Conservation (phyloP, 2,113 vertebrate genomes). For the Scalopus aquaticus region DNA sequence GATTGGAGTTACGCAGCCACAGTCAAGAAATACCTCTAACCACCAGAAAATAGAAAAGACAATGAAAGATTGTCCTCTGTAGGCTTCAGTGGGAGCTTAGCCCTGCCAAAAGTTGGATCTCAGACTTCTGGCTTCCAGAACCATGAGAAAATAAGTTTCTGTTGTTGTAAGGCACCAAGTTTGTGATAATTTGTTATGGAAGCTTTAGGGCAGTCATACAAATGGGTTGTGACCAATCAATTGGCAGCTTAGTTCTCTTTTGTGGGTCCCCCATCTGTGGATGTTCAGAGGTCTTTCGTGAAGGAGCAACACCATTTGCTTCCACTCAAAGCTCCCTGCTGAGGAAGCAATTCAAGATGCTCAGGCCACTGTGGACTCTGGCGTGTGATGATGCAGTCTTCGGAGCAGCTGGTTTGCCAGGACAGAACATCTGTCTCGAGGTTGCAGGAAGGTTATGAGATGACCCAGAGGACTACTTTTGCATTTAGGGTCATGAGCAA, state of each 20-base stretch:
- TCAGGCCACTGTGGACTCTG: background rate
- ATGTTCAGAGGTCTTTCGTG: background rate
- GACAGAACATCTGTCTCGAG: background rate
- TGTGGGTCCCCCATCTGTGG: background rate
- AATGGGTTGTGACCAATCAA: background rate
- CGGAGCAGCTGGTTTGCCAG: background rate
- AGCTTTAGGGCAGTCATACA: constrained; percentile 30
- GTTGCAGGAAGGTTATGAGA: background rate
- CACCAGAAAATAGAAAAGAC: background rate
- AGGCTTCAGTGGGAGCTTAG: background rate
- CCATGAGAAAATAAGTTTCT: background rate
- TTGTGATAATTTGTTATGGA: background rate
- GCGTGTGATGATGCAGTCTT: background rate
- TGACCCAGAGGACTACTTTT: background rate
- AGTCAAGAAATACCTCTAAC: background rate
- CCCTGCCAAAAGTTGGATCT: background rate
- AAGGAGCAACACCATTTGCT: constrained; percentile 10
- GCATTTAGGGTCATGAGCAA: background rate
- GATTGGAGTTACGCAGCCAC: background rate
- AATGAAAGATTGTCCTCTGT: background rate
- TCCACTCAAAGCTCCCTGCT: background rate
- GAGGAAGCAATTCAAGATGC: background rate
- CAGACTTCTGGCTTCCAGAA: background rate
- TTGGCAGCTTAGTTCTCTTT: background rate
- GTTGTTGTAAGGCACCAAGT: background rate